These are phyloP conservation scores for Pipistrellus kuhlii DNA, from an alignment of 2,797 vertebrate genomes.

Conservation along the genomic window DNA sequence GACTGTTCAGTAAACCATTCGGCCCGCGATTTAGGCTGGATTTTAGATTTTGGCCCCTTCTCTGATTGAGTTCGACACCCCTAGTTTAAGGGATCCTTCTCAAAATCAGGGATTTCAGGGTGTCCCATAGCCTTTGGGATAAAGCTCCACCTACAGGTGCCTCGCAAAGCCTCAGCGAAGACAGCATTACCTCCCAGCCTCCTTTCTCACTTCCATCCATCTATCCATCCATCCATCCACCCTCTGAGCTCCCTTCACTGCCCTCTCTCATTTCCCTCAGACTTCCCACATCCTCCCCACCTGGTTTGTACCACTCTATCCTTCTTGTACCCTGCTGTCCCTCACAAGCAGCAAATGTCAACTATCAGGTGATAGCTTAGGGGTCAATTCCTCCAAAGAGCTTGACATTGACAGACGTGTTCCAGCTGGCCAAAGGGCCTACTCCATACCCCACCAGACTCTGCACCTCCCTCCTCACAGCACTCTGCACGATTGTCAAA, in stretches of 20 bases:
- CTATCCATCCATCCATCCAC: not conserved
- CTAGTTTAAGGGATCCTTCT: not conserved
- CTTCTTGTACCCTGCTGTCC: not conserved
- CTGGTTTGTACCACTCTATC: not conserved
- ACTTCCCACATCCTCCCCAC: not conserved
- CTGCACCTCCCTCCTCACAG: not conserved
- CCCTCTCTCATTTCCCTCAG: not conserved
- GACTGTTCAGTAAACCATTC: too few relatives aligned
- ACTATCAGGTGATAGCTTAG: not conserved
- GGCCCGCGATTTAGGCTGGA: too few relatives aligned
- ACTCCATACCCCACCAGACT: rapidly evolving
- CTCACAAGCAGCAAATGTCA: not conserved
- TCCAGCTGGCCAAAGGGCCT: not conserved
- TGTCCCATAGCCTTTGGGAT: not conserved
- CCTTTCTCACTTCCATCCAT: not conserved
- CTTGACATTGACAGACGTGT: not conserved
- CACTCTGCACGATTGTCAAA: rapidly evolving
- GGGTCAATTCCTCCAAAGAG: not conserved
- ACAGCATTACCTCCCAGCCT: not conserved
- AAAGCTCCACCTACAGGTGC: not conserved
- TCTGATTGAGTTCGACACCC: too few relatives aligned
- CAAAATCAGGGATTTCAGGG: not conserved
- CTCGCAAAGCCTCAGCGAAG: not conserved
- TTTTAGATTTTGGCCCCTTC: too few relatives aligned
- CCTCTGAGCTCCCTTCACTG: not conserved